Base-by-base conservation (phyloP, 2,797 vertebrate genomes). In the Myotis daubentonii region DNA sequence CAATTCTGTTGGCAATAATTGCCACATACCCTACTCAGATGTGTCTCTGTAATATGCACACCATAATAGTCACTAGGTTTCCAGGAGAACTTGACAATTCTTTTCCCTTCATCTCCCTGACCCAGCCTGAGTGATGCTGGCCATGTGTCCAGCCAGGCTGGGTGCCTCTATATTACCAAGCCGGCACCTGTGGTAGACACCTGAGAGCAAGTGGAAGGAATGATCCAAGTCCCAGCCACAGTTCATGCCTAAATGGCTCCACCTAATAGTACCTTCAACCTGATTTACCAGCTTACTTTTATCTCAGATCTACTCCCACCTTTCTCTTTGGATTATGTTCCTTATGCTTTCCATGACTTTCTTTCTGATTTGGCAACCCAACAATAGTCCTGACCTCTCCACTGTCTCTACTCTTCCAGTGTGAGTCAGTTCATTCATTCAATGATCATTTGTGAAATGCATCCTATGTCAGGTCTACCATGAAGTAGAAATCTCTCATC, bases 151-250 rank as follows among this genome's bases (percentile, higher is more conserved):
- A 78, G 30, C 25, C 20, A 44, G n/a, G 5, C 3, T 6, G 49
- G 23, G 6, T 25, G 36, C n/a, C 80, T 41, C 16, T 0, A 0
- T 36, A 16, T 72, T 8, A 25, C 19, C 28, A 19, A 10, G 9
- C 8, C 19, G 15, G 8, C 57, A 12, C 2, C 16, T 10, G 9
- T 3, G 4, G 51, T 8, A 10, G 1, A 72, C 2, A 47, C 13
- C 22, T 80, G 30, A n/a, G 6, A 49, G n/a, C n/a, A 81, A 53
- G 6, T 8, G 1, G 11, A 47, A 87, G 23, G 9, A 36, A 25
- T 41, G 4, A 53, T 23, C 33, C 23, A 22, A 28, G 9, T 41
- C 23, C 36, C 8, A 22, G 25, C 23, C 22, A 22, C 19, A 23
- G 47, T 88, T 91, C n/a, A 55, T 0, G 23, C 53, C 15, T 41